Conservation (phyloP, 2,888 invertebrate genomes). For the Athripsodes cinereus region DNA sequence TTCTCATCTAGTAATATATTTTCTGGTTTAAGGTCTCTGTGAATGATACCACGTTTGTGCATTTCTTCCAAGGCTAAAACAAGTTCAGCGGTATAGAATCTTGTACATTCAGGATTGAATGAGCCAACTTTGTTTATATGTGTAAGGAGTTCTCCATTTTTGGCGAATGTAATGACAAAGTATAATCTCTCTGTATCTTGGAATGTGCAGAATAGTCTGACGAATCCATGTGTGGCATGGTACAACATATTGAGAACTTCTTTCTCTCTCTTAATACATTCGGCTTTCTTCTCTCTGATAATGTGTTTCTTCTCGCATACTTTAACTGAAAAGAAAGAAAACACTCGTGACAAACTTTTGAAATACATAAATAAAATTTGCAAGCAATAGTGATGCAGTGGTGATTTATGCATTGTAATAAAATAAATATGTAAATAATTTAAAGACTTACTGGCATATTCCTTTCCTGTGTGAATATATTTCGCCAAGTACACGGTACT, state of each 20-base stretch:
- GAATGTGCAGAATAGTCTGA: constrained; percentile 92
- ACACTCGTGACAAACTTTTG: not conserved
- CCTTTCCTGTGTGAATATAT: constrained; percentile 81
- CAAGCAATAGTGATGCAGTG: not conserved
- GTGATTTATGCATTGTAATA: too few relatives aligned
- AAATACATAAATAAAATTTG: not conserved
- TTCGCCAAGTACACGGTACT: constrained; percentile 92
- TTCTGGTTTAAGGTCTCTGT: constrained; percentile 96
- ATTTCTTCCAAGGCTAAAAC: constrained; percentile 87
- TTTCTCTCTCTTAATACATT: constrained; percentile 90
- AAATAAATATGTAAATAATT: too few relatives aligned
- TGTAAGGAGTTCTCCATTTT: constrained; percentile 89
- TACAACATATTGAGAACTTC: constrained; percentile 85
- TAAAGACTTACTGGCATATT: constrained; percentile 89
- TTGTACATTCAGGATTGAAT: constrained; percentile 83
- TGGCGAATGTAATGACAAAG: constrained; percentile 92
- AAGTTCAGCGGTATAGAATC: constrained; percentile 93
- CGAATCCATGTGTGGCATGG: constrained; percentile 79
- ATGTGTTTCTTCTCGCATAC: constrained; percentile 96
- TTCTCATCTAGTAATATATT: constrained; percentile 92
- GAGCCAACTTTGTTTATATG: constrained; percentile 87
- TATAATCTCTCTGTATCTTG: constrained; percentile 90
- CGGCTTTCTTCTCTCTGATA: constrained; percentile 85
- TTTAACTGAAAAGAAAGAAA: constrained; percentile 67
- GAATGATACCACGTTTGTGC: constrained; percentile 82